phyloP scores from a whole-genome alignment of 2,888 invertebrate species.

The Pterobdella sp. region DNA sequence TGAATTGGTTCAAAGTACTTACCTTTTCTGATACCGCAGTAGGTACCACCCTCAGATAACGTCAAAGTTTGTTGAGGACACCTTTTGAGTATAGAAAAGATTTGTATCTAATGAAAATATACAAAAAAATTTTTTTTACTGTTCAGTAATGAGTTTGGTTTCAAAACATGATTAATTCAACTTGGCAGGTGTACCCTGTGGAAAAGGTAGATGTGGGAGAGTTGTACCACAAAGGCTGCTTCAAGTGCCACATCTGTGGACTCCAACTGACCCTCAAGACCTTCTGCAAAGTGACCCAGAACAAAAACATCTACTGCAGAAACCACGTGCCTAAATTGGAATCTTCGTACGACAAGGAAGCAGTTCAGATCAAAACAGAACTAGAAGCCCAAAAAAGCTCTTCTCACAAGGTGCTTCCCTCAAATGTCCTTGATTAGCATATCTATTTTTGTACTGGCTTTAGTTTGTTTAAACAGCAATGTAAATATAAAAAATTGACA shows the following conservation, averaged over 20 bases:
- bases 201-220: constrained; percentile 43
- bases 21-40: too few relatives aligned
- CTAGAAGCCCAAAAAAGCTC: constrained; percentile 36
- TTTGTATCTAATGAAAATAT: too few relatives aligned
- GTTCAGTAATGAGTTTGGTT: too few relatives aligned
- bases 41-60: too few relatives aligned
- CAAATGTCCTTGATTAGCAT: too few relatives aligned
- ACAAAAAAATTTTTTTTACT: too few relatives aligned
- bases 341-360: constrained; percentile 31
- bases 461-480: too few relatives aligned
- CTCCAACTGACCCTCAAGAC: constrained; percentile 76
- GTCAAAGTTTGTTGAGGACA: too few relatives aligned
- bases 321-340: constrained; percentile 35
- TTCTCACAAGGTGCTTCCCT: constrained; percentile 32
- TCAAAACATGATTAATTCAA: constrained; percentile 17
- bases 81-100: too few relatives aligned
- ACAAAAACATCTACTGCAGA: constrained; percentile 34
- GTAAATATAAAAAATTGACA: too few relatives aligned
- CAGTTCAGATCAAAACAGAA: constrained; percentile 36
- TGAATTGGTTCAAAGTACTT: too few relatives aligned
- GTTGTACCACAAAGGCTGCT: constrained; percentile 47
- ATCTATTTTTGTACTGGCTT: too few relatives aligned
- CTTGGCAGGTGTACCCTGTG: constrained; percentile 38
- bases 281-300: constrained; percentile 77
- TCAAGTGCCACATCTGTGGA: constrained; percentile 46